These are phyloP conservation scores for Phortica okadai DNA, from an alignment of 2,888 invertebrate species.

Conservation along the genomic window DNA sequence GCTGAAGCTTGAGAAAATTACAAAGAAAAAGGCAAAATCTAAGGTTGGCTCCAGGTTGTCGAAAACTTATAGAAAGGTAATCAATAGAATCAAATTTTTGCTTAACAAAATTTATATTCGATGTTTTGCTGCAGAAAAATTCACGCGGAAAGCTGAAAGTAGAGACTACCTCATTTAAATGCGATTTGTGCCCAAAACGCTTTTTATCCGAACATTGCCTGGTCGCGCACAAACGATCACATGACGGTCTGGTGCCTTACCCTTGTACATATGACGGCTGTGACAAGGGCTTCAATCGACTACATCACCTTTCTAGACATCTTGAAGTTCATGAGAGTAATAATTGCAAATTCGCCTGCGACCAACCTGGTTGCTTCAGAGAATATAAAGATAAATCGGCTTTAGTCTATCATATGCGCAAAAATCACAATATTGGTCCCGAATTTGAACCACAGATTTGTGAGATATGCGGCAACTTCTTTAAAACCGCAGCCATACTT, in stretches of 20 bases:
- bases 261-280: constrained; percentile 49
- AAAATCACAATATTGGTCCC: constrained; percentile 51
- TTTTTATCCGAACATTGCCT: constrained; percentile 47
- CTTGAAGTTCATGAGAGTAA: background rate
- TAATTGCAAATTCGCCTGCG: background rate
- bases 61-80: constrained; percentile 20
- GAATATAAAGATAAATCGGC: background rate
- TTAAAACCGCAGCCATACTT: constrained; percentile 57
- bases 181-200: constrained; percentile 48
- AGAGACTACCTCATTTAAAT: constrained; percentile 42
- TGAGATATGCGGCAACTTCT: constrained; percentile 50
- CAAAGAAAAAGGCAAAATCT: too few species aligned
- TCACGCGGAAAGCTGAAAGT: background rate
- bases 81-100: constrained; percentile 40
- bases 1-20: too few species aligned
- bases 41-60: too few species aligned
- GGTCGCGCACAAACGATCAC: constrained; percentile 48
- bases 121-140: too few species aligned
- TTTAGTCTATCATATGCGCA: constrained; percentile 40
- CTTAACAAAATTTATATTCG: constrained; percentile 43
- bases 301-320: constrained; percentile 50
- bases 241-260: constrained; percentile 46
- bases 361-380: background rate
- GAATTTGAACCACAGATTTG: constrained; percentile 52
- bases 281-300: constrained; percentile 48